Percentiles rank a stretch among this genome's conserved stretches.
These are phyloP conservation scores for Drosophila incognita DNA, from an alignment of 2,888 invertebrate species.

Conservation along the genomic window DNA sequence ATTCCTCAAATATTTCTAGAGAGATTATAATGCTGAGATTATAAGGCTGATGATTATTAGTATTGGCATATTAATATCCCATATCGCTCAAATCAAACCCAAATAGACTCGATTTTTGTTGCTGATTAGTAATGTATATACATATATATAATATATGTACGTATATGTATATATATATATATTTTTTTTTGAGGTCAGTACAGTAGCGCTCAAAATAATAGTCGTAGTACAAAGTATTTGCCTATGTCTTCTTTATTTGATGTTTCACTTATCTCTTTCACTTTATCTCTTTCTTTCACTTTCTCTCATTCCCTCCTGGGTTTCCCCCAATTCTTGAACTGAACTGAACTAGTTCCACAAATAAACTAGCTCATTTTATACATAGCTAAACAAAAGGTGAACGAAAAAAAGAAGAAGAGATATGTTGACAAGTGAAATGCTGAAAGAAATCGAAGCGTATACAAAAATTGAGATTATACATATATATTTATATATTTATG, in stretches of 20 bases:
- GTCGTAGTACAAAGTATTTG: not conserved
- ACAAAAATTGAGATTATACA: not conserved
- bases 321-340: not conserved
- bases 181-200: not conserved
- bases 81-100: not conserved
- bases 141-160: too few relatives aligned
- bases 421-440: not conserved
- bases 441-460: not conserved
- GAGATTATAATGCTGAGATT: not conserved
- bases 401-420: not conserved
- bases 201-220: not conserved
- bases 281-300: not conserved
- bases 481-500: not conserved
- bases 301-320: not conserved
- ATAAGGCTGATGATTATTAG: not conserved
- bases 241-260: not conserved
- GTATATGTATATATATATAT: not conserved
- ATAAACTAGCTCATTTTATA: not conserved
- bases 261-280: not conserved
- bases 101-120: not conserved
- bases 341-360: not conserved
- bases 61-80: not conserved
- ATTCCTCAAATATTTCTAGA: not conserved
- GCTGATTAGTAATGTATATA: not conserved
- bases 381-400: not conserved